phyloP scores from a whole-genome alignment of 2,797 vertebrate genomes.

The Anniella stebbinsi region DNA sequence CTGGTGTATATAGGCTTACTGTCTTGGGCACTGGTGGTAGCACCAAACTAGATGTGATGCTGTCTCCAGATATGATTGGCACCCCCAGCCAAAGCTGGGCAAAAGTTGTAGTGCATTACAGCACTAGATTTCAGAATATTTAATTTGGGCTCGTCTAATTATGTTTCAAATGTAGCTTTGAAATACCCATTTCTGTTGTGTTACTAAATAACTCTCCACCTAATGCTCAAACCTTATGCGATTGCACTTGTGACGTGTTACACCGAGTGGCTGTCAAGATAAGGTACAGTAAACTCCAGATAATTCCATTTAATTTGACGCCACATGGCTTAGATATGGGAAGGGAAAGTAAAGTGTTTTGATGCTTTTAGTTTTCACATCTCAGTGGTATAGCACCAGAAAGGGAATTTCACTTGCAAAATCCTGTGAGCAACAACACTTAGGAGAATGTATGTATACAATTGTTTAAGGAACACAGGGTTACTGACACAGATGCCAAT shows the following conservation, averaged over 20 bases:
- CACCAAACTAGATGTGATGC: neutral
- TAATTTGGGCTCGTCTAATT: slow-evolving; percentile 46
- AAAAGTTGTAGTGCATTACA: slow-evolving; percentile 26
- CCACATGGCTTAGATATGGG: slow-evolving; percentile 50
- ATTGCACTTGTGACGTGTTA: slow-evolving; percentile 52
- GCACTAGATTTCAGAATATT: slow-evolving; percentile 50
- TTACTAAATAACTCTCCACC: neutral
- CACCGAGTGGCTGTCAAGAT: slow-evolving; percentile 65
- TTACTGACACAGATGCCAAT: slow-evolving; percentile 88
- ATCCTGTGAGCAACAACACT: slow-evolving; percentile 85
- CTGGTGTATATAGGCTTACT: too few relatives aligned
- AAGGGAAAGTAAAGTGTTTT: slow-evolving; percentile 56
- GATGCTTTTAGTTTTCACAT: slow-evolving; percentile 75
- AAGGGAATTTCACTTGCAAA: slow-evolving; percentile 81
- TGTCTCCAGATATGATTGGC: neutral
- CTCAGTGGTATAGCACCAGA: slow-evolving; percentile 77
- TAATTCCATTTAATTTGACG: slow-evolving; percentile 35
- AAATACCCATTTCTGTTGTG: slow-evolving; percentile 46
- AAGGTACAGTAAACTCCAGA: slow-evolving; percentile 70
- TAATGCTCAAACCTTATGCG: slow-evolving; percentile 43
- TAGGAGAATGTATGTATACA: slow-evolving; percentile 87
- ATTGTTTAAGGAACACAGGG: slow-evolving; percentile 84
- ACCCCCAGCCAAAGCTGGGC: neutral
- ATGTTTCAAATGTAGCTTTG: slow-evolving; percentile 56
- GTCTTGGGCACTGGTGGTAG: too few relatives aligned